Conservation (phyloP, 2,888 invertebrate species). For the Sipha maydis region DNA sequence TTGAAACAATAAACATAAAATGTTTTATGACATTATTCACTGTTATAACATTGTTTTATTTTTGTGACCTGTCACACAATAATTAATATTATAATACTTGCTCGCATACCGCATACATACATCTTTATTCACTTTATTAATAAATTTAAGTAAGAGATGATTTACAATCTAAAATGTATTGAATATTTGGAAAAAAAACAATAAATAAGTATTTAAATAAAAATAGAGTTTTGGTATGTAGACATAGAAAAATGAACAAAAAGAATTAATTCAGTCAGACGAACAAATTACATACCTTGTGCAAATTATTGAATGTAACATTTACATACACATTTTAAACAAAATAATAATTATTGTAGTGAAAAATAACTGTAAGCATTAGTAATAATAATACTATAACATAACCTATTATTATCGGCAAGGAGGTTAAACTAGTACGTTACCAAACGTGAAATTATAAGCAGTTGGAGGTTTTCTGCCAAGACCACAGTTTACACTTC, state of each 20-base stretch:
- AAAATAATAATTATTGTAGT: conserved; percentile 28
- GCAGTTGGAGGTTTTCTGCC: background rate
- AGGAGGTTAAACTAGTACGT: background rate
- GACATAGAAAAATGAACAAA: background rate
- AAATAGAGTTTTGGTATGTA: background rate
- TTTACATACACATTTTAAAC: background rate
- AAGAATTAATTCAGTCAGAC: conserved; percentile 11
- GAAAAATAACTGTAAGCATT: background rate
- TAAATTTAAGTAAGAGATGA: conserved; percentile 24
- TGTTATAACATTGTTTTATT: conserved; percentile 1
- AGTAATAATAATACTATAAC: background rate
- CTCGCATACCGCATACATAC: background rate
- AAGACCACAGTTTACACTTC: background rate
- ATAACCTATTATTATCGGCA: background rate
- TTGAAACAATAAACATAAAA: conserved; percentile 9
- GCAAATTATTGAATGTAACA: background rate
- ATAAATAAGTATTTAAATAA: background rate
- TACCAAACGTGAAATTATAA: background rate
- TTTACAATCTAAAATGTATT: background rate
- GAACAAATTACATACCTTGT: conserved; percentile 15
- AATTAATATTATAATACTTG: background rate
- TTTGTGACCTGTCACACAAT: background rate
- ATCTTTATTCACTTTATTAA: conserved; percentile 10
- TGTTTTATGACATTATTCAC: background rate
- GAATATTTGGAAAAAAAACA: background rate